Conservation (phyloP, 2,113 vertebrate species). For the Anser cygnoides region DNA sequence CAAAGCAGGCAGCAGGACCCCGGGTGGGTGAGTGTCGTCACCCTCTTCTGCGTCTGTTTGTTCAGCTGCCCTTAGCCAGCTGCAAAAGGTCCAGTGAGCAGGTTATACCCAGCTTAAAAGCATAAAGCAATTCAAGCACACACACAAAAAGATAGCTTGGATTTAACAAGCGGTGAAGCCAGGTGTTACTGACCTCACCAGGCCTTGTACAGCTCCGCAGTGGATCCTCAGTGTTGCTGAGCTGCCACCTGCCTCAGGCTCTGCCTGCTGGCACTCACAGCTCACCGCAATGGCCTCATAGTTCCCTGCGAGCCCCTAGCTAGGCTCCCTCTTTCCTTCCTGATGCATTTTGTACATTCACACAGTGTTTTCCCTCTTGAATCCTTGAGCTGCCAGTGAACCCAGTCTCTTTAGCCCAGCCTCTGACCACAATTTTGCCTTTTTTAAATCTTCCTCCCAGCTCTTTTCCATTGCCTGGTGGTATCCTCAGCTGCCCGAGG, state of each 20-base stretch:
- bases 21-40: neutral
- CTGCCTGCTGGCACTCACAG: neutral
- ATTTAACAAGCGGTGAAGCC: neutral
- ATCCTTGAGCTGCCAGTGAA: neutral
- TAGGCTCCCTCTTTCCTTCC: neutral
- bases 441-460: neutral
- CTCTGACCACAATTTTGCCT: neutral
- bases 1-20: neutral
- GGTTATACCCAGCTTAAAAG: neutral
- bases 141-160: neutral
- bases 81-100: neutral
- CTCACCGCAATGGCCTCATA: neutral
- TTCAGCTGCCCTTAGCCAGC: no score
- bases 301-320: neutral
- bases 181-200: neutral
- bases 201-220: neutral
- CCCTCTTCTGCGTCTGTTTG: neutral
- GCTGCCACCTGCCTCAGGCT: neutral
- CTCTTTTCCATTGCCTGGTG: neutral
- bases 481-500: neutral
- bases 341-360: neutral
- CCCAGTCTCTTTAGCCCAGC: neutral
- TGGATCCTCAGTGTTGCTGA: rapidly evolving
- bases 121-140: neutral
- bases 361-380: neutral